Evolutionary conservation across 2,888 invertebrate species (phyloP).

Genomic region (Exephanes ischioxanthus): DNA sequence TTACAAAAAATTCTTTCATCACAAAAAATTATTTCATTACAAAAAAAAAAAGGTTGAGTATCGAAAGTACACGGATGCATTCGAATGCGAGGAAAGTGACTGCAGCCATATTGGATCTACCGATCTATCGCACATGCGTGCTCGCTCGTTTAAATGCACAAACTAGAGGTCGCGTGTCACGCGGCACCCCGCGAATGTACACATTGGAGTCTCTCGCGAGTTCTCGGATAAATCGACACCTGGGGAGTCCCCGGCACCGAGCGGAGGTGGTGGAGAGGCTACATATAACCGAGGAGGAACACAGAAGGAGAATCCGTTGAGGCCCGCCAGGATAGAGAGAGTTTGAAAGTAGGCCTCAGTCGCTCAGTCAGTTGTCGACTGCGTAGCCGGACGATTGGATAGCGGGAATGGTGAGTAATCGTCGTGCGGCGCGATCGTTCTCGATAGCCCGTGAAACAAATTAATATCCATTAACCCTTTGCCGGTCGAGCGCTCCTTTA

Average conservation of each 20-base stretch:
- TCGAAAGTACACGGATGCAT: constrained; percentile 15
- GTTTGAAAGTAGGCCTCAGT: constrained; percentile 84
- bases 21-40: too few relatives aligned
- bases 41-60: constrained; percentile 7
- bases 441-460: neutral
- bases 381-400: constrained; percentile 82
- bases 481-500: too few relatives aligned
- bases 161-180: constrained; percentile 6
- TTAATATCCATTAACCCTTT: neutral
- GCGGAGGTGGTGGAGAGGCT: constrained; percentile 54
- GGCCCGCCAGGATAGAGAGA: constrained; percentile 79
- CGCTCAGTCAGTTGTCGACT: constrained; percentile 83
- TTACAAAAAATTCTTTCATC: too few relatives aligned
- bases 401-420: constrained; percentile 80
- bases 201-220: neutral
- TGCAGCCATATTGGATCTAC: neutral
- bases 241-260: neutral
- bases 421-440: neutral
- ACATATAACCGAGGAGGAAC: constrained; percentile 61
- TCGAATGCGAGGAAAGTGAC: constrained; percentile 32
- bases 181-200: constrained; percentile 9
- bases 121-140: neutral
- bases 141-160: neutral
- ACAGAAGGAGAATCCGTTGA: constrained; percentile 74
- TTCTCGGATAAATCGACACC: constrained; percentile 23